Conservation (phyloP, 2,888 invertebrate genomes). For the Drosophila cracens region DNA sequence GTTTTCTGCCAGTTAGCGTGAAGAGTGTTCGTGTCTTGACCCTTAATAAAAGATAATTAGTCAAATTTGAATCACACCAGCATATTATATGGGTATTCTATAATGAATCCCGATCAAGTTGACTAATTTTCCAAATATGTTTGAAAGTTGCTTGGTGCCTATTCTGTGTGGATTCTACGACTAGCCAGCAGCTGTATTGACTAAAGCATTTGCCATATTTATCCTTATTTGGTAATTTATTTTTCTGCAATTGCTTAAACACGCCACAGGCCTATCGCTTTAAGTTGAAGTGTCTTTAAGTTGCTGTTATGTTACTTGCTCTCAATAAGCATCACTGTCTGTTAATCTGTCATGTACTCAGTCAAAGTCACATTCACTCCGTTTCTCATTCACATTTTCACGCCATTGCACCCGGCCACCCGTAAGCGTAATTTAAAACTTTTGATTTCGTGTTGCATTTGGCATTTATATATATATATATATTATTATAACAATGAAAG, state of each 20-base stretch:
- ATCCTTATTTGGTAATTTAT: slow-evolving; percentile 3
- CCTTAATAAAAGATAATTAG: background rate
- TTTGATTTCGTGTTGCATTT: slow-evolving; percentile 22
- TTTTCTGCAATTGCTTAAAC: slow-evolving; percentile 12
- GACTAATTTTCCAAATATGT: background rate
- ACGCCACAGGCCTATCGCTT: background rate
- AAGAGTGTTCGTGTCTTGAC: background rate
- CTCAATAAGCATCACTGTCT: slow-evolving; percentile 19
- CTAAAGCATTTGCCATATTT: background rate
- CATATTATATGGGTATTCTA: background rate
- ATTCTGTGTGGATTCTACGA: background rate
- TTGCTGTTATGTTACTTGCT: slow-evolving; percentile 26
- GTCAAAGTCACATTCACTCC: slow-evolving; percentile 15
- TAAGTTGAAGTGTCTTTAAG: background rate
- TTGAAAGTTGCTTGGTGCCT: background rate
- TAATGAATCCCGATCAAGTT: background rate
- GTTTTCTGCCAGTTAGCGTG: background rate
- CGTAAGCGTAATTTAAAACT: slow-evolving; percentile 43
- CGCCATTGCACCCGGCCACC: slow-evolving; percentile 53
- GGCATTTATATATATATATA: background rate
- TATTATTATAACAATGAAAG: slow-evolving; percentile 42
- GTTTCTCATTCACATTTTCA: slow-evolving; percentile 52
- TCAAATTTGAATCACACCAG: background rate
- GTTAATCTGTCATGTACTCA: slow-evolving; percentile 9
- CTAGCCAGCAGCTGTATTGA: background rate